Base-by-base conservation (phyloP, 2,888 invertebrate species). In the Yponomeuta cagnagella region DNA sequence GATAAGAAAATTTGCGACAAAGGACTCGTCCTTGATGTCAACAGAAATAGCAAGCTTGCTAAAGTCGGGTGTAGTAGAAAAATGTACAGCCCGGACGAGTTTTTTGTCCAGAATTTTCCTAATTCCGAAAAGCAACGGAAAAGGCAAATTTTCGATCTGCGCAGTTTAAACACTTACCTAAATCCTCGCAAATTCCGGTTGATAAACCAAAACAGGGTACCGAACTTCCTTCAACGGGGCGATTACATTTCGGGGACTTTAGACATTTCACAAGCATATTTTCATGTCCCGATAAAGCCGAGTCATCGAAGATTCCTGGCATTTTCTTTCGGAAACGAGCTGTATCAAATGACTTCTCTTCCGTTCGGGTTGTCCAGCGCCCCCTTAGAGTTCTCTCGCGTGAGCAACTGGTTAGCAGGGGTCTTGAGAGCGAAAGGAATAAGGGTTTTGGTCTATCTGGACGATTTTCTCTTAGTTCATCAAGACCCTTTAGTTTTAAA, bases 371-470 rank as follows among this genome's bases (percentile, higher is more conserved):
- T 65, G 1, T 65, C 64, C 0, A 65, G 31, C 64, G 64, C 64
- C 1, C 64, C 64, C 30, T 15, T 65, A 9, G 31, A 31, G 2
- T 65, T 65, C 10, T n/a, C 64, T 3, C 64, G 64, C 3, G 64
- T 30, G 3, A 10, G 31, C 31, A 65, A 65, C 10, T 65, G 64
- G 64, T 1, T 65, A 5, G 23, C 64, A 30, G 30, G 30, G 8
- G 3, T 65, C 1, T 10, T n/a, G 10, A 65, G 64, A 10, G 31
- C 4, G 30, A 2, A 10, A 10, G 30, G 64, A 2, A 3, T 30
- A 31, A 31, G 64, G 8, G 37, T 37, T 1, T 8, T 70, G 10
- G 70, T 70, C 8, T 70, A 70, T 33, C 33, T 70, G 1, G 70
- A 70, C 70, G 70, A 70, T 58, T 65, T 30, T 10, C 64, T 65